phyloP scores from a whole-genome alignment of 2,113 vertebrate genomes.

The Pteruthius melanotis region DNA sequence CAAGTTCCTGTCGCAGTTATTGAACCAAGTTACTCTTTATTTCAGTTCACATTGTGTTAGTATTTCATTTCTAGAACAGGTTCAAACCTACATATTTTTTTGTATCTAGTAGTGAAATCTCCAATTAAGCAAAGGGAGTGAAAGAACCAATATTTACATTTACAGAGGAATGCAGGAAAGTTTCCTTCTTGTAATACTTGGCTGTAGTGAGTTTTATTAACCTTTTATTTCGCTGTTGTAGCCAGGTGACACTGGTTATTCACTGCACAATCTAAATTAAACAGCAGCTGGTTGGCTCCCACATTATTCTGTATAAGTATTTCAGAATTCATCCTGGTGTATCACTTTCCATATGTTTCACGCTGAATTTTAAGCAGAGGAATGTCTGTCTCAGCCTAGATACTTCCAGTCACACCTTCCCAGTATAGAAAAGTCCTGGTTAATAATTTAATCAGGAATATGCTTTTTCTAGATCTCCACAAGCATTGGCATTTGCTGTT shows the following conservation, averaged over 20 bases:
- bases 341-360: background rate
- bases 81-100: background rate
- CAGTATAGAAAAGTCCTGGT: background rate
- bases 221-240: background rate
- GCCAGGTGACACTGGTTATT: background rate
- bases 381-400: background rate
- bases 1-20: background rate
- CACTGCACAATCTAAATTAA: background rate
- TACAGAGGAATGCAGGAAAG: background rate
- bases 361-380: background rate
- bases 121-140: background rate
- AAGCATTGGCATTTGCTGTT: background rate
- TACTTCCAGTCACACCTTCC: background rate
- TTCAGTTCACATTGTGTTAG: background rate
- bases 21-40: background rate
- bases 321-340: background rate
- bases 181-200: background rate
- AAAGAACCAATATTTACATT: background rate
- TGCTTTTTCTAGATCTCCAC: background rate
- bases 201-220: background rate
- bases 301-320: background rate
- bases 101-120: background rate
- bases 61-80: background rate
- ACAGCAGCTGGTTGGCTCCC: background rate
- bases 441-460: background rate